Base-by-base conservation (phyloP, 2,888 invertebrate species). In the Biston betularia region DNA sequence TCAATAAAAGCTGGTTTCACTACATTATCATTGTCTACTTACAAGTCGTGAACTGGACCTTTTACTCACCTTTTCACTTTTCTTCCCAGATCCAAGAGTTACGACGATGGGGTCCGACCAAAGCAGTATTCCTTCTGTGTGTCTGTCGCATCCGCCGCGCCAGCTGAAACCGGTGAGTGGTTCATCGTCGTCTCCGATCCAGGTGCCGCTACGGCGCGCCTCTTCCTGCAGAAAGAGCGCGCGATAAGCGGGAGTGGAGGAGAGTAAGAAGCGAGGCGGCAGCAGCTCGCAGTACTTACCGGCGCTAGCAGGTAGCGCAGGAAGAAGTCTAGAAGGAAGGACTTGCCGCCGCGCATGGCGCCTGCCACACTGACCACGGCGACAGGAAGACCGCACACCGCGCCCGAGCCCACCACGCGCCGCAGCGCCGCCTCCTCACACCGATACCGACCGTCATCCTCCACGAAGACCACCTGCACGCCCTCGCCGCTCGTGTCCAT, bases 71-170 rank as follows among this genome's bases (percentile, higher is more conserved):
- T 81, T 76, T 64, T 79, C 65, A 6, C 75, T 78, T 12, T 66
- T 68, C 11, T 63, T 91, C 70, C 95, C 88, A 0, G 54, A 6
- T 11, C 49, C 58, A 14, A 58, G 44, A 68, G 95, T 95, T 50
- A 96, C 95, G 63, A 97, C 89, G 86, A 98, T 98, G 46, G 98
- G 96, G 82, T 98, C 97, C 24, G 97, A 97, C 99, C 99, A 99
- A n/a, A 83, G 95, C 33, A 98, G 94, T 75, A 99, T 98, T 42
- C 99, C 99, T 9, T 98, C 97, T n/a, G 98, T 99, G 81, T 98
- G 97, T 58, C 98, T 94, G 83, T 98, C 98, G 0, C 97, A 97
- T 10, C 98, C 98, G 0, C 98, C 98, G 76, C 97, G 94, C 98
- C 98, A 98, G 35, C 97, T 96, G 87, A 98, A 98, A 0, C 98